Conservation (phyloP, 2,888 invertebrate species). For the Lepidocyrtinus sp. region DNA sequence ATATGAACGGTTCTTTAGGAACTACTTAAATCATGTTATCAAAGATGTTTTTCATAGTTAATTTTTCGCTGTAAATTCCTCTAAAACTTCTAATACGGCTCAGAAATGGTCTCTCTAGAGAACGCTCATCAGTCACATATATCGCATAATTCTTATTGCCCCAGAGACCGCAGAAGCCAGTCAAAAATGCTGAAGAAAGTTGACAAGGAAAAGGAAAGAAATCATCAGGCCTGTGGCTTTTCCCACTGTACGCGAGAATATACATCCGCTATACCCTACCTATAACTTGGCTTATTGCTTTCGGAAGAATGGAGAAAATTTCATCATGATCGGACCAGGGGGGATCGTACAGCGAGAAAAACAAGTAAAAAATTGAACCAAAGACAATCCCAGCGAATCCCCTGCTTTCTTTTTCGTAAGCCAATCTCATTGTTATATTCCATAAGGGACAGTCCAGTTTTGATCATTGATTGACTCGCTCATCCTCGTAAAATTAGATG, state of each 20-base stretch:
- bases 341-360: not conserved
- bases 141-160: constrained; percentile 16
- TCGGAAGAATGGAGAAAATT: no score
- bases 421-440: constrained; percentile 4
- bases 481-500: constrained; percentile 13
- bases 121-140: constrained; percentile 65
- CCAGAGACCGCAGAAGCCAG: constrained; percentile 21
- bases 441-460: not conserved
- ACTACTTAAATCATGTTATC: no score
- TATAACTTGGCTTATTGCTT: no score
- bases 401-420: not conserved
- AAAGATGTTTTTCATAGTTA: no score
- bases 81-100: no score
- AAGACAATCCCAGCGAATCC: constrained; percentile 1
- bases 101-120: no score
- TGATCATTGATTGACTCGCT: not conserved
- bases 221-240: constrained; percentile 24
- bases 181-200: not conserved
- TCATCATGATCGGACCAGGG: not conserved
- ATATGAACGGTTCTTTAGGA: no score
- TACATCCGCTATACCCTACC: no score
- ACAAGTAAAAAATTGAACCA: no score
- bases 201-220: not conserved
- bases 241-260: no score
- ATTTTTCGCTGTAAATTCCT: no score